Conservation (phyloP, 2,888 invertebrate genomes). For the Agrotis puta region DNA sequence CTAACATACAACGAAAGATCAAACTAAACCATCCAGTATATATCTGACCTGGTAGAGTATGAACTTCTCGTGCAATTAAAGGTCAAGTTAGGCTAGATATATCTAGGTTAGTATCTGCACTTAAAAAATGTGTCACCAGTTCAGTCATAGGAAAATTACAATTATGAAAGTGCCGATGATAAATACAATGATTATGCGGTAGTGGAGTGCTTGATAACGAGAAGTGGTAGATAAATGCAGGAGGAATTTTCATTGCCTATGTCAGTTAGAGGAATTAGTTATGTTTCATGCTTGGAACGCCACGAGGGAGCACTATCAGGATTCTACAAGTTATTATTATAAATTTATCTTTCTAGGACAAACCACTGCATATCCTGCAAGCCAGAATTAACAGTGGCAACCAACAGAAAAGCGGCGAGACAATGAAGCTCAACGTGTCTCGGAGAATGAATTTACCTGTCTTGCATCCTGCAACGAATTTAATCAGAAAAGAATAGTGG, state of each 20-base stretch:
- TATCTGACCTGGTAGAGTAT: neutral
- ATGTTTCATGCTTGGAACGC: conserved; percentile 2
- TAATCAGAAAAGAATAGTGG: no score
- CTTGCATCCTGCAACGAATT: no score
- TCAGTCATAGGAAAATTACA: conserved; percentile 57
- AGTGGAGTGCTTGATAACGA: conserved; percentile 46
- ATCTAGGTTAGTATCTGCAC: neutral
- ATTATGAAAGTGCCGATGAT: conserved; percentile 43
- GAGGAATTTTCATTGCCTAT: conserved; percentile 43
- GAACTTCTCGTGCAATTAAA: neutral
- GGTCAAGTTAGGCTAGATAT: neutral
- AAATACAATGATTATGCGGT: conserved; percentile 50
- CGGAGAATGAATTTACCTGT: no score
- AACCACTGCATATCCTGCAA: no score
- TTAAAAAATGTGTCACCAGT: conserved; percentile 45
- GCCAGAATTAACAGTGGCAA: no score
- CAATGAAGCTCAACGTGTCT: no score
- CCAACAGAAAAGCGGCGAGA: no score
- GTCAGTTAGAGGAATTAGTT: conserved; percentile 9
- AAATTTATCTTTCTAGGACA: no score
- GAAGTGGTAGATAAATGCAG: conserved; percentile 29
- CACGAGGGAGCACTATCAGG: neutral
- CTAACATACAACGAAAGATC: neutral
- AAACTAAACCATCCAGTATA: neutral
- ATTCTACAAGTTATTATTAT: no score